Conservation (phyloP, 2,113 vertebrate genomes). For the Dasyprocta punctata region DNA sequence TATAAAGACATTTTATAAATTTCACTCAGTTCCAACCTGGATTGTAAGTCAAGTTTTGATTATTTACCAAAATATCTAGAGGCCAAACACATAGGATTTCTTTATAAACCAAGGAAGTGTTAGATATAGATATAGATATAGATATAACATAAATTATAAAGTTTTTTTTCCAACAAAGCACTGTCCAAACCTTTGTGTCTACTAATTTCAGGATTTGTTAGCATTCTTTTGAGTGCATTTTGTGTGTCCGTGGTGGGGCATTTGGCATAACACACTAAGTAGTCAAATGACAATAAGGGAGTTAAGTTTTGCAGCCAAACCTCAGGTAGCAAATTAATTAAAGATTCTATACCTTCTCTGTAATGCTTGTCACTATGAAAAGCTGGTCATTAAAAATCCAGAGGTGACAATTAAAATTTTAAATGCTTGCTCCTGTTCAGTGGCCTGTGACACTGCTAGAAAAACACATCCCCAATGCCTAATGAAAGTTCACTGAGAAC, state of each 20-base stretch:
- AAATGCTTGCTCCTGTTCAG: background rate
- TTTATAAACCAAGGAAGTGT: background rate
- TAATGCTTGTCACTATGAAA: conserved; percentile 34
- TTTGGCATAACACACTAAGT: background rate
- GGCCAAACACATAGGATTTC: background rate
- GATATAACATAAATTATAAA: background rate
- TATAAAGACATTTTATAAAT: conserved; percentile 1
- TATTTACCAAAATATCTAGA: background rate
- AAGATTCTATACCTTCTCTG: background rate
- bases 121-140: no score
- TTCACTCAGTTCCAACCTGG: conserved; percentile 27
- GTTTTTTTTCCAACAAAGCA: background rate
- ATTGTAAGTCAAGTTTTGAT: conserved; percentile 15
- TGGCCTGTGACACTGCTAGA: background rate
- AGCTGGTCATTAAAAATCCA: conserved; percentile 31
- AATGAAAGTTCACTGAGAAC: background rate
- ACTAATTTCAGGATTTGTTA: conserved; percentile 6
- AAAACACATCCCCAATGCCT: background rate
- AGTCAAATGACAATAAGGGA: background rate
- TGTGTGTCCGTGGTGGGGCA: background rate
- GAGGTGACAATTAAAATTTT: conserved; percentile 57
- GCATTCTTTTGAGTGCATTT: background rate
- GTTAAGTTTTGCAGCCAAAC: background rate
- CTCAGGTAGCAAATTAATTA: conserved; percentile 50
- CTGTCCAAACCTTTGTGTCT: background rate